These are phyloP conservation scores for Limonius californicus DNA, from an alignment of 1,140 invertebrate genomes.

Conservation along the genomic window DNA sequence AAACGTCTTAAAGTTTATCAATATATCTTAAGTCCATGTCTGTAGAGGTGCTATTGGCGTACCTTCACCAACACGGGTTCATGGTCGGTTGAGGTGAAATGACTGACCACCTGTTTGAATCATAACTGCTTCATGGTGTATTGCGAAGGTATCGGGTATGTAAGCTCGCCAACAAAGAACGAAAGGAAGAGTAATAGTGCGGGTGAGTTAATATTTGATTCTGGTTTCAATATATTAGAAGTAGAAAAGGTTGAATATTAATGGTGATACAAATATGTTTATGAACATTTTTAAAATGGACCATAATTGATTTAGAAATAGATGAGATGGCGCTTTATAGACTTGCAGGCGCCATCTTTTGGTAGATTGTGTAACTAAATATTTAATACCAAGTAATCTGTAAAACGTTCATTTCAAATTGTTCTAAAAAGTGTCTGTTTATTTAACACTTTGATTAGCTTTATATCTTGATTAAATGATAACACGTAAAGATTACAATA, in stretches of 20 bases:
- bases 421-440: too few relatives aligned
- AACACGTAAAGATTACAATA: too few relatives aligned
- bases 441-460: too few relatives aligned
- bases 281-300: neutral
- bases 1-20: too few relatives aligned
- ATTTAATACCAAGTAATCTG: too few relatives aligned
- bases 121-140: neutral
- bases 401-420: too few relatives aligned
- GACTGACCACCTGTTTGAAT: neutral
- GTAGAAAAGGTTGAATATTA: neutral
- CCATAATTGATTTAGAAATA: too few relatives aligned
- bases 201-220: neutral
- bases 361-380: too few relatives aligned
- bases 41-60: neutral
- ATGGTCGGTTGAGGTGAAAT: conserved; percentile 12
- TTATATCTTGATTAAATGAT: too few relatives aligned
- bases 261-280: neutral
- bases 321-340: too few relatives aligned
- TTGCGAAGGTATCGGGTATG: too few relatives aligned
- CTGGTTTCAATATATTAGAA: neutral
- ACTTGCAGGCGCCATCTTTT: too few relatives aligned
- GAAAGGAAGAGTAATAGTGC: neutral
- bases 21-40: neutral
- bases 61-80: neutral
- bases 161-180: neutral